Base-by-base conservation (phyloP, 1,140 invertebrate genomes). In the Leptopilina clavipes region DNA sequence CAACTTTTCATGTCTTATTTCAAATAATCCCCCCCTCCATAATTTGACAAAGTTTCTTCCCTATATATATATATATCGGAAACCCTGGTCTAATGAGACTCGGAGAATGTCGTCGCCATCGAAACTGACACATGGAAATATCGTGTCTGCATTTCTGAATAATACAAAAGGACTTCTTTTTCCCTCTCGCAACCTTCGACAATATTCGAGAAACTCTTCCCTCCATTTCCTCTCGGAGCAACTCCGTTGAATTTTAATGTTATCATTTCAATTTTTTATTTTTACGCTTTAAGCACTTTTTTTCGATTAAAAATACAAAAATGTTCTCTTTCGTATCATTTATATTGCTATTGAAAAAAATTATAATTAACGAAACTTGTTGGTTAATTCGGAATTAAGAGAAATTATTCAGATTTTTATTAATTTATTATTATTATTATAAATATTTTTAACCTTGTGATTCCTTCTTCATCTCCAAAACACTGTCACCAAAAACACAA, bases 1-100 rank as follows among this genome's bases (percentile, higher is more conserved):
- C 84, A 87, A 90, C 86, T 89, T 90, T 89, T 89, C 89, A 89
- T 89, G 87, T 86, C 87, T 82, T 80, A 77, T 71, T 72, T 70
- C 59, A 78, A 88, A 88, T 88, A 84, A 84, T 81, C 82, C 80
- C 37, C 37, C 37, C 37, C 37, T 40, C 37, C 37, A 78, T 76
- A 79, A 78, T 81, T 74, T 75, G 78, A 79, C 71, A 73, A 79
- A 82, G 76, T 81, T 85, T 86, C 82, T 81, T 76, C 74, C 78
- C 17, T 52, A 52, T 12, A 12, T 52, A 52, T 31, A 31, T 31
- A 31, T 31, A 31, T 31, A 31, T 1, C 25, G n/a, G 3, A 52
- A 77, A 84, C 79, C 81, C 5, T 8, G 70, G 79, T 85, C 87
- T 88, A 89, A 89, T 88, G 86, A 87, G 85, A 89, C 85, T 83